Conservation (phyloP, 30 jellyfish, hydroid and myxozoan genomes). For the Rhopilema esculentum region DNA sequence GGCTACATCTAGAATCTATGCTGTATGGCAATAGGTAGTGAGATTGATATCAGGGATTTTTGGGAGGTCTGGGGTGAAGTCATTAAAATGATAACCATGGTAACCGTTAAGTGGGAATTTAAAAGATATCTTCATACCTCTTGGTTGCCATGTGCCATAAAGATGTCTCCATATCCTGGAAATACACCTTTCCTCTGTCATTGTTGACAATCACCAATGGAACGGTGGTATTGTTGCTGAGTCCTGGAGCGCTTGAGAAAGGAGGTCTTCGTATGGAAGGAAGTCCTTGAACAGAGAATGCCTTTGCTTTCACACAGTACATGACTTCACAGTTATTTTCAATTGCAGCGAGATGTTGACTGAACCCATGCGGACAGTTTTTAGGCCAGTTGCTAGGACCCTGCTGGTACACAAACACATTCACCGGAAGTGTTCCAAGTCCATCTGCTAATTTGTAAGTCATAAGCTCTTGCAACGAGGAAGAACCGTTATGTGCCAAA, state of each 20-base stretch:
- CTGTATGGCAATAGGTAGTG: no score
- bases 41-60: no score
- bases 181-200: slow-evolving; percentile 75
- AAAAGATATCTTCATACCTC: slow-evolving; percentile 30
- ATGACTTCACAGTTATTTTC: slow-evolving; percentile 72
- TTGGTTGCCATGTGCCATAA: slow-evolving; percentile 71
- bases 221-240: slow-evolving; percentile 62
- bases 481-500: slow-evolving; percentile 26
- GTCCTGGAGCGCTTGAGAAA: slow-evolving; percentile 64
- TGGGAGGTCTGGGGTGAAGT: no score
- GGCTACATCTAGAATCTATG: no score
- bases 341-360: slow-evolving; percentile 82
- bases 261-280: slow-evolving; percentile 79
- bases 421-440: slow-evolving; percentile 22
- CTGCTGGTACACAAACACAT: slow-evolving; percentile 45
- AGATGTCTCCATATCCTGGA: slow-evolving; percentile 45
- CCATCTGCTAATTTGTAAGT: neutral
- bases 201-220: slow-evolving; percentile 75
- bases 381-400: slow-evolving; percentile 84
- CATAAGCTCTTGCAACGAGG: slow-evolving; percentile 41
- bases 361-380: slow-evolving; percentile 73
- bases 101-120: no score
- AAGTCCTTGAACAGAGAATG: slow-evolving; percentile 65
- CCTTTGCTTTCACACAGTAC: slow-evolving; percentile 77
- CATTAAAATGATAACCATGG: no score